These are phyloP conservation scores for Belonocnema kinseyi DNA, from an alignment of 1,140 invertebrate genomes.

Conservation along the genomic window DNA sequence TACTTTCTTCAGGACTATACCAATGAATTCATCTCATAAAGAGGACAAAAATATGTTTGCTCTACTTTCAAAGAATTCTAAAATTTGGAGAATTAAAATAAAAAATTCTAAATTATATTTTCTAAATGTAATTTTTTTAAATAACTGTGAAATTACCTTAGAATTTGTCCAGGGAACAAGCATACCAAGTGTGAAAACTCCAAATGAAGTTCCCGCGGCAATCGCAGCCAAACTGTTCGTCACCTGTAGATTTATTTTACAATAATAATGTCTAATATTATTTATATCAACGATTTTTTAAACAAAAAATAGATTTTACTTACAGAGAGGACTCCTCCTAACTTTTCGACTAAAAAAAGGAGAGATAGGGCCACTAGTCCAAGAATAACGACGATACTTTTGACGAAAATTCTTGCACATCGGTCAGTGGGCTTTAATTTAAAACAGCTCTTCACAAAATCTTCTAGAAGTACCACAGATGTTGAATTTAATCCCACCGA, in stretches of 20 bases:
- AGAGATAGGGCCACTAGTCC: constrained; percentile 81
- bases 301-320: constrained; percentile 41
- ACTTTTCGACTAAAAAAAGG: constrained; percentile 82
- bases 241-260: constrained; percentile 74
- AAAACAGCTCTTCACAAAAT: constrained; percentile 85
- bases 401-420: constrained; percentile 80
- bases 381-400: constrained; percentile 79
- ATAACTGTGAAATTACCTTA: constrained; percentile 67
- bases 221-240: constrained; percentile 88
- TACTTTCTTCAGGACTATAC: no score
- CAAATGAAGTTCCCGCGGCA: constrained; percentile 88
- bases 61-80: no score
- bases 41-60: no score
- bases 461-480: constrained; percentile 86
- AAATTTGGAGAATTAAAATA: no score
- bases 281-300: background rate
- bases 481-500: constrained; percentile 90
- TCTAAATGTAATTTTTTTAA: background rate
- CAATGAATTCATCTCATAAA: no score
- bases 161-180: constrained; percentile 88
- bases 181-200: constrained; percentile 91
- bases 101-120: no score
- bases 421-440: constrained; percentile 79
- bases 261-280: background rate
- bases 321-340: constrained; percentile 85